Percentiles rank a stretch among this genome's conserved stretches.
Evolutionary conservation across 2,113 vertebrate species (phyloP).

Genomic region (Scolopax mira): DNA sequence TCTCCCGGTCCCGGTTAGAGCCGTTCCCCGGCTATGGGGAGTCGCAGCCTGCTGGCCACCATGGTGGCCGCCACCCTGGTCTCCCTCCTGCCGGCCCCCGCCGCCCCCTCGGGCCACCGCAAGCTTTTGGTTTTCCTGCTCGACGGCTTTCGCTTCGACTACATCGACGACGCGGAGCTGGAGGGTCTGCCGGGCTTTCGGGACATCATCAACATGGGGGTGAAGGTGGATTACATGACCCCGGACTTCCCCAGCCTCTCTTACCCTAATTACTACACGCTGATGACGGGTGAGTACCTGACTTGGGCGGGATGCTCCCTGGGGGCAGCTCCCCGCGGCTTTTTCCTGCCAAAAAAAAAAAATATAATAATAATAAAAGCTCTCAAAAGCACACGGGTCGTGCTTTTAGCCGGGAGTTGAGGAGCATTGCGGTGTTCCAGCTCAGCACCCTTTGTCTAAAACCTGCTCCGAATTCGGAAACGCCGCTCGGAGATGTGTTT

Average conservation of each 20-base stretch:
- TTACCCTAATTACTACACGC: slow-evolving; percentile 92
- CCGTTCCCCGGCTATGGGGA: slow-evolving; percentile 44
- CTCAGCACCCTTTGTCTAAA: neutral
- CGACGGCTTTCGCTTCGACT: slow-evolving; percentile 92
- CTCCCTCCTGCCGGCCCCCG: neutral
- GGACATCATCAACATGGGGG: slow-evolving; percentile 82
- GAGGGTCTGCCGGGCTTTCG: slow-evolving; percentile 81
- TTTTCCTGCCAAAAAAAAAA: no score
- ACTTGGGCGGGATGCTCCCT: neutral
- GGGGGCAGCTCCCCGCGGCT: neutral
- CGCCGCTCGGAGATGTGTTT: rapidly evolving
- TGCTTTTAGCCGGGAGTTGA: neutral
- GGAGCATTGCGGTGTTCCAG: neutral
- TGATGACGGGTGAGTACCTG: slow-evolving; percentile 91
- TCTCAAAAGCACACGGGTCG: no score
- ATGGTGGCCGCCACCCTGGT: slow-evolving; percentile 34
- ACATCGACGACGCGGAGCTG: slow-evolving; percentile 82
- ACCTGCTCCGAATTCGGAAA: neutral
- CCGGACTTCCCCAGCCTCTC: slow-evolving; percentile 94
- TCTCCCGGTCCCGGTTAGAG: neutral
- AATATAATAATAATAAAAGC: no score
- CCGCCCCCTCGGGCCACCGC: slow-evolving; percentile 8
- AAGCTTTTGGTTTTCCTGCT: slow-evolving; percentile 89
- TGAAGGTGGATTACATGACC: slow-evolving; percentile 92
- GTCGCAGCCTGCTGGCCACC: slow-evolving; percentile 5